Conservation (phyloP, 2,797 vertebrate genomes). For the Onychomys leucogaster region DNA sequence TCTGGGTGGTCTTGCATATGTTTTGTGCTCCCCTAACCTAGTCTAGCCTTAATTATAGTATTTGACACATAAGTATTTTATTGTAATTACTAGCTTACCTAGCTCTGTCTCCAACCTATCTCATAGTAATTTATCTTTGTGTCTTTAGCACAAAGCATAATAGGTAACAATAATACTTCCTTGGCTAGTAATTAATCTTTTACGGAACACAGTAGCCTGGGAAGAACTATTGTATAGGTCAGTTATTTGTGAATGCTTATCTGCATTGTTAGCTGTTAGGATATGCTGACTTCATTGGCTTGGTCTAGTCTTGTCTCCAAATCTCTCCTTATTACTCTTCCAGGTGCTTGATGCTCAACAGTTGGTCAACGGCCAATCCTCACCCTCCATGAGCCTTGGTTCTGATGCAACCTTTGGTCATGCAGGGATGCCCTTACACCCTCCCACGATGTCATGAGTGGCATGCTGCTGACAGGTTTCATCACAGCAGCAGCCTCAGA, state of each 20-base stretch:
- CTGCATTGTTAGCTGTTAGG: conserved; percentile 11
- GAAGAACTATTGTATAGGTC: conserved; percentile 23
- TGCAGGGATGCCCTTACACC: conserved; percentile 88
- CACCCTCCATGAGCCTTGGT: conserved; percentile 80
- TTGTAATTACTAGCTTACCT: conserved; percentile 40
- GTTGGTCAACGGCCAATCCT: conserved; percentile 50
- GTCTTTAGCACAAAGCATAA: conserved; percentile 48
- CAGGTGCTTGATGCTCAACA: conserved; percentile 78
- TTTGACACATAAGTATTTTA: conserved; percentile 33
- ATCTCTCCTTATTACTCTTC: conserved; percentile 70
- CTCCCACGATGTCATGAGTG: conserved; percentile 88
- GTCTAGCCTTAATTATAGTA: conserved; percentile 27
- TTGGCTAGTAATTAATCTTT: conserved; percentile 32
- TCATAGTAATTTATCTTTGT: conserved; percentile 55
- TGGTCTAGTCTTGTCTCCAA: conserved; percentile 48
- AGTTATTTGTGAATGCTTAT: conserved; percentile 42
- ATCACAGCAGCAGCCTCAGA: conserved; percentile 79
- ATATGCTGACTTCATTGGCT: neutral
- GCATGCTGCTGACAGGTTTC: conserved; percentile 71
- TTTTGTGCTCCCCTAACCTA: conserved; percentile 20
- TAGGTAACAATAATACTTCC: conserved; percentile 7
- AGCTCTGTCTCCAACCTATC: neutral
- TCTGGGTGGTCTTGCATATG: neutral
- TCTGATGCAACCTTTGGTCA: conserved; percentile 90
- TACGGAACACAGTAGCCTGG: neutral